These are phyloP conservation scores for Periophthalmus modestus DNA, from an alignment of 2,113 vertebrate species.

Conservation along the genomic window DNA sequence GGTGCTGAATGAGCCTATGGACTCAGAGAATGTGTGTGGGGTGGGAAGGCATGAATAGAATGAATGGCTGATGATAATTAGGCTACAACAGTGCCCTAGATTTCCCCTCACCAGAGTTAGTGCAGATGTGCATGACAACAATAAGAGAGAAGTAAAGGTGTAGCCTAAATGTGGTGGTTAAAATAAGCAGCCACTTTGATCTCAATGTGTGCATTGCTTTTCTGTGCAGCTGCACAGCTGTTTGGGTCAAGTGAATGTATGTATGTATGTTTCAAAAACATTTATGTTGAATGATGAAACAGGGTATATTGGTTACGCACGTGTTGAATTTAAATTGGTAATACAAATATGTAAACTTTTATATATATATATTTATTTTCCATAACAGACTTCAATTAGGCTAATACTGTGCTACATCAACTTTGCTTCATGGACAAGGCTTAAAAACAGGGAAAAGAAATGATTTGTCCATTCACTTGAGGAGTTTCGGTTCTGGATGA, in stretches of 20 bases:
- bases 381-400: neutral
- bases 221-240: no score
- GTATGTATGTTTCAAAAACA: neutral
- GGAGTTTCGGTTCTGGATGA: neutral
- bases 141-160: neutral
- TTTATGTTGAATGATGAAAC: no score
- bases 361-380: neutral
- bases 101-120: constrained; percentile 47
- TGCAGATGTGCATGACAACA: constrained; percentile 53
- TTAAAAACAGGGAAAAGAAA: neutral
- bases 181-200: neutral
- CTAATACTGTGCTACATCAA: no score
- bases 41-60: constrained; percentile 58
- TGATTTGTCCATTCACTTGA: neutral
- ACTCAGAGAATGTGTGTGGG: constrained; percentile 69
- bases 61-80: constrained; percentile 73
- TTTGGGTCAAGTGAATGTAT: neutral
- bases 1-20: constrained; percentile 60
- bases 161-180: neutral
- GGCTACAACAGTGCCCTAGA: constrained; percentile 59
- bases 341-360: no score
- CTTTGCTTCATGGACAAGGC: neutral
- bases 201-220: neutral
- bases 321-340: neutral
- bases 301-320: neutral